Evolutionary conservation across 2,888 invertebrate genomes (phyloP), one percentile per base, ranked within the genome.

Genomic region (Limnephilus rhombicus): DNA sequence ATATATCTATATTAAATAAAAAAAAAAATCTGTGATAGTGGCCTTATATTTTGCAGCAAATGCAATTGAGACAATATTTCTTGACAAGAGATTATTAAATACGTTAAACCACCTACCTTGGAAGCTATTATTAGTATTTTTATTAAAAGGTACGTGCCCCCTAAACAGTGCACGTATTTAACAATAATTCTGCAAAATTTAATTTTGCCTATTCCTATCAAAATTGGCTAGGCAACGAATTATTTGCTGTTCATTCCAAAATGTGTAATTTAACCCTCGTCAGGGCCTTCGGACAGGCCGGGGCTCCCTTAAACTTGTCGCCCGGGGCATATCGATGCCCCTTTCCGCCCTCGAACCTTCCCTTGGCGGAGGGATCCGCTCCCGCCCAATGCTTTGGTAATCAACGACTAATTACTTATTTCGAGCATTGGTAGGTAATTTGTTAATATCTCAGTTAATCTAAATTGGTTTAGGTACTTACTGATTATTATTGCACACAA

Each of bases 231-330:
- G 86, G 9, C 13, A 86, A 29, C 41, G 37, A 89, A 89, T 89
- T 80, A 31, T 13, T 53, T 34, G 68, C 5, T 18, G 53, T n/a
- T 2, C 49, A 89, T 80, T 89, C 68, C 80, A 37, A 53, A 80
- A 80, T 80, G 37, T 37, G 18, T 83, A 49, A 53, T 89, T 31
- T 45, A 18, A n/a, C 89, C 89, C 89, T 89, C 68, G 89, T 89
- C 89, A 89, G 3, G 31, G 24, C n/a, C 2, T 2, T 45, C 29
- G 37, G 89, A 89, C 89, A 89, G 89, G 13, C 24, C n/a, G 34
- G 89, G 13, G 89, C 89, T 89, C 89, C 89, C 89, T 86, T 37
- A 86, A 86, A 87, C 41, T 81, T 87, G 87, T 91, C 87, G 87
- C 91, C 87, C 87, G 18, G 87, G 81, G 86, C 86, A n/a, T 49